Conservation (phyloP, 2,113 vertebrate genomes). For the Percina caprodes region DNA sequence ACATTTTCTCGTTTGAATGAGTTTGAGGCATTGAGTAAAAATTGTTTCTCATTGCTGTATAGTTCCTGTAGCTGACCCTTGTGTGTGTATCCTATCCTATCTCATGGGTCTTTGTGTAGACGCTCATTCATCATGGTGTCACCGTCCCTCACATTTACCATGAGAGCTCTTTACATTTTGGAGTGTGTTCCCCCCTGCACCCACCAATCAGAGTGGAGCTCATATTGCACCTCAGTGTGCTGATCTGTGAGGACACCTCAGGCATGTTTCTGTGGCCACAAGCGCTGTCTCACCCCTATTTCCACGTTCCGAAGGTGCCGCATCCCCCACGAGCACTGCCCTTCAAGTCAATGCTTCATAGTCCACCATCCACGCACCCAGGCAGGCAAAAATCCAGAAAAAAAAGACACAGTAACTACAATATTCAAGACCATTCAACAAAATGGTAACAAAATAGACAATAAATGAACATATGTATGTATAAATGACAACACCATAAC, state of each 20-base stretch:
- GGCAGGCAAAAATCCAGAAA: too few species aligned
- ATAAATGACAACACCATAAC: too few species aligned
- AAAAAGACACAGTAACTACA: too few species aligned
- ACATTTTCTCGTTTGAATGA: neutral
- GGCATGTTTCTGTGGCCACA: neutral
- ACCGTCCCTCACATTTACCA: slow-evolving; percentile 63
- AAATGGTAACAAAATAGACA: too few species aligned
- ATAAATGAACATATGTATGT: too few species aligned
- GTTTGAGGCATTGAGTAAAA: neutral
- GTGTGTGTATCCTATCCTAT: neutral
- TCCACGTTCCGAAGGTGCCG: too few species aligned
- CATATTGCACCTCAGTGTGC: slow-evolving; percentile 72
- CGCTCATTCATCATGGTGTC: slow-evolving; percentile 74
- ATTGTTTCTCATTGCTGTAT: too few species aligned
- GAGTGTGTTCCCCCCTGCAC: slow-evolving; percentile 53
- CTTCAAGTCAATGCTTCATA: too few species aligned
- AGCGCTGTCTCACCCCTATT: neutral
- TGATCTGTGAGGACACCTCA: slow-evolving; percentile 37
- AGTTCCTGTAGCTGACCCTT: too few species aligned
- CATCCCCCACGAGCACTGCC: too few species aligned
- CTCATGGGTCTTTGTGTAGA: slow-evolving; percentile 11
- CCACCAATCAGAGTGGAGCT: slow-evolving; percentile 74
- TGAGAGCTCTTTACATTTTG: slow-evolving; percentile 79
- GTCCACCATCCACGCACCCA: too few species aligned
- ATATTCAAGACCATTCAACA: too few species aligned